Percentiles rank a stretch among this genome's conserved stretches.
These are phyloP conservation scores for Meloidogyne exigua DNA, from an alignment of 1,140 invertebrate species.

Conservation along the genomic window DNA sequence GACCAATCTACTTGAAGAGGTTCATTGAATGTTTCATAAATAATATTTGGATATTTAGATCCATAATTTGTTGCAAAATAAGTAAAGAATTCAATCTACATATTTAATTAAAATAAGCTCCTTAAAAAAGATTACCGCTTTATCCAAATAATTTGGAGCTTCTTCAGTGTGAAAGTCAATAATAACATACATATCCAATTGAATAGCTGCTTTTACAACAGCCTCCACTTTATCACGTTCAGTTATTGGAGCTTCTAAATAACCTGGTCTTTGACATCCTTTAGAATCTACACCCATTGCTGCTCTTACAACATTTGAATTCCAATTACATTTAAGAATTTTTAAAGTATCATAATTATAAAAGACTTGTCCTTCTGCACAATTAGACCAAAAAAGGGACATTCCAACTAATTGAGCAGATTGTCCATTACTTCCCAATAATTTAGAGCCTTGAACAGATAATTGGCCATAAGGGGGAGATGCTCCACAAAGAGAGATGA, in stretches of 20 bases:
- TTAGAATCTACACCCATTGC: background rate
- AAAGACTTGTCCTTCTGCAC: constrained; percentile 3
- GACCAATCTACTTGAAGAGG: background rate
- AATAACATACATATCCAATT: background rate
- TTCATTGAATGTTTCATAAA: constrained; percentile 13
- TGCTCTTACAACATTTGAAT: background rate
- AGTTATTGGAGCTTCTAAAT: background rate
- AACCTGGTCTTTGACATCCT: constrained; percentile 7
- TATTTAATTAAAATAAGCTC: background rate
- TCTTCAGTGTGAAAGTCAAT: background rate
- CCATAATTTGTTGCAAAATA: background rate
- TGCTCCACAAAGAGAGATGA: background rate
- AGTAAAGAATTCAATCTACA: background rate
- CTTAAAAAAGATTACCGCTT: background rate
- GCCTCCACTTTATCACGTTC: background rate
- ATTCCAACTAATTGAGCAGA: constrained; percentile 26
- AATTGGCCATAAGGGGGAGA: constrained; percentile 35
- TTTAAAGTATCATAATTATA: constrained; percentile 26
- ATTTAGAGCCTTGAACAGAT: constrained; percentile 29
- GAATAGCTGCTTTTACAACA: background rate
- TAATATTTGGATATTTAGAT: background rate
- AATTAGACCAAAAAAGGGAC: constrained; percentile 38
- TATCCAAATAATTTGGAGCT: background rate
- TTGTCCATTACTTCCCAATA: constrained; percentile 23
- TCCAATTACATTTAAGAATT: background rate